phyloP scores from a whole-genome alignment of 1,140 invertebrate species.

The Drosophila littoralis region DNA sequence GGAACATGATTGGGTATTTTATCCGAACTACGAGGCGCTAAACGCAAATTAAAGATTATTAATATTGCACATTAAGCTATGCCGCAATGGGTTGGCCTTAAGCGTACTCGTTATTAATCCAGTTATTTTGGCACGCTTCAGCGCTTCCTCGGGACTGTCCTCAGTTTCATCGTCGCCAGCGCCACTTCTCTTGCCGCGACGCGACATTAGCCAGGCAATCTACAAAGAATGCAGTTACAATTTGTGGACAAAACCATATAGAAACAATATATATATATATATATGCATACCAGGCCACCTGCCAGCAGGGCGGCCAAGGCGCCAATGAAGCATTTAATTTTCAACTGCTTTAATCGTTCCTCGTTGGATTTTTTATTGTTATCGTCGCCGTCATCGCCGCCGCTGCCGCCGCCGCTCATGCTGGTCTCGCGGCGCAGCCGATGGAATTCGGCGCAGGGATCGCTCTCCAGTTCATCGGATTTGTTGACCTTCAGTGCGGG shows the following conservation, averaged over 20 bases:
- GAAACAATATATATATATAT: not conserved
- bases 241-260: not conserved
- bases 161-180: not conserved
- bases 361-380: constrained; percentile 23
- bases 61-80: too few species aligned
- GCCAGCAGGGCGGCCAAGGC: constrained; percentile 63
- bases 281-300: constrained; percentile 65
- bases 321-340: constrained; percentile 46
- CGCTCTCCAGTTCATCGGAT: constrained; percentile 20
- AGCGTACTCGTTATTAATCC: constrained; percentile 39
- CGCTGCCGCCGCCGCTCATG: constrained; percentile 6
- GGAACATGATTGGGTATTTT: constrained; percentile 83
- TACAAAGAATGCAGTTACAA: constrained; percentile 4
- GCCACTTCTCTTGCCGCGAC: constrained; percentile 9
- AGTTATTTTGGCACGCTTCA: constrained; percentile 43
- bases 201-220: constrained; percentile 58
- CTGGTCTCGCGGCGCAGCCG: constrained; percentile 41
- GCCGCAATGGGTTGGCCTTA: too few species aligned
- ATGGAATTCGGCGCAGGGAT: constrained; percentile 59
- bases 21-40: constrained; percentile 59
- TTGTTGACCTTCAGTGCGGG: constrained; percentile 16
- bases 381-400: constrained; percentile 19
- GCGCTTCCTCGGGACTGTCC: constrained; percentile 17
- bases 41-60: not conserved
- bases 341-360: constrained; percentile 26